Conservation (phyloP, 2,113 vertebrate species). For the Lasiurus borealis region DNA sequence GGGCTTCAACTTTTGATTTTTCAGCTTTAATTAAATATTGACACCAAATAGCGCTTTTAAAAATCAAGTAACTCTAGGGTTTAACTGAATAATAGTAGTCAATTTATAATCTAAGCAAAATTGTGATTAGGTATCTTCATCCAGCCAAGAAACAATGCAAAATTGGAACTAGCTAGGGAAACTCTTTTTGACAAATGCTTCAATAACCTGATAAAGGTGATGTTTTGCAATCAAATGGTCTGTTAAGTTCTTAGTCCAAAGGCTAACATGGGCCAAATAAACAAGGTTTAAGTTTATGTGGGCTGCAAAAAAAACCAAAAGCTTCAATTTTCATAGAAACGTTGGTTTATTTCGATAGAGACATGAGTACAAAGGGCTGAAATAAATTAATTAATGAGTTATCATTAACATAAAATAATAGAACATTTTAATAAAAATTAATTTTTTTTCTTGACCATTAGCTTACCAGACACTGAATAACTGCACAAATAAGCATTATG, state of each 20-base stretch:
- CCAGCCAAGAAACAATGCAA: slow-evolving; percentile 24
- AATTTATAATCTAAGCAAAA: slow-evolving; percentile 33
- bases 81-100: slow-evolving; percentile 49
- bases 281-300: no score
- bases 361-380: no score
- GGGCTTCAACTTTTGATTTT: slow-evolving; percentile 48
- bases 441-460: no score
- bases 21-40: slow-evolving; percentile 68
- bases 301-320: no score
- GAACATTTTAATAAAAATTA: no score
- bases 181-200: slow-evolving; percentile 41
- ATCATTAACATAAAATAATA: no score
- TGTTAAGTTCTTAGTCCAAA: not conserved
- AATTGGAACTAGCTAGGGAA: not conserved
- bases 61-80: slow-evolving; percentile 57
- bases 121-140: not conserved
- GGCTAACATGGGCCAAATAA: no score
- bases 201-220: slow-evolving; percentile 38
- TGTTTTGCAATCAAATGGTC: slow-evolving; percentile 34
- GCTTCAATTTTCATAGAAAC: no score
- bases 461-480: no score
- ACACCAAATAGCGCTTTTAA: slow-evolving; percentile 43
- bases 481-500: no score
- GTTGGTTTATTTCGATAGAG: no score
- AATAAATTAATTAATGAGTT: no score